Base-by-base conservation (phyloP, 2,888 invertebrate species). In the Hyposoter didymator region DNA sequence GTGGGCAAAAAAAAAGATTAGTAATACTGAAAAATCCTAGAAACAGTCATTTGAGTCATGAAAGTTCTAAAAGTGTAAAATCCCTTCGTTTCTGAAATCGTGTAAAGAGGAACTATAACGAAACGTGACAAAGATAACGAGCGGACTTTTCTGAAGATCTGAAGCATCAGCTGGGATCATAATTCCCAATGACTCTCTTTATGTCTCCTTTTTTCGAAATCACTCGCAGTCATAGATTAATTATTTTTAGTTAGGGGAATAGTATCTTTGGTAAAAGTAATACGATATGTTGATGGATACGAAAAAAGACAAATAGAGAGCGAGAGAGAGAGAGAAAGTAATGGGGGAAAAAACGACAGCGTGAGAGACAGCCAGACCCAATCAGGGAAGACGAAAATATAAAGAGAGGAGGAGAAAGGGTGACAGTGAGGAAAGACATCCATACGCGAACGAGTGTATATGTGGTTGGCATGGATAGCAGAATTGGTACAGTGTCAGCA, bases 401-500 rank as follows among this genome's bases (percentile, higher is more conserved):
- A n/a, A n/a, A n/a, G n/a, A 28, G 10, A 43, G 10, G 17, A 19
- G 14, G 10, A 72, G 12, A 69, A 39, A 49, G 19, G 10, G 52
- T 43, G 43, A 45, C 0, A 66, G 39, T 12, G n/a, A 45, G 59
- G 43, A 8, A 22, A 43, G 22, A 59, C 59, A 32, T 32, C 45
- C 62, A 75, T 17, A 28, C 32, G 47, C 32, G 47, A 43, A 49
- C 10, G 19, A 47, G 14, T 49, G 47, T 17, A n/a, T 49, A n/a
- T 49, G 59, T 14, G 28, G 28, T 14, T 59, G 74, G 43, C 64
- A 64, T 45, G 10, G 35, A 66, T 76, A 45, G 45, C 19, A 17
- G 47, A 64, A 78, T 47, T 70, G 59, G 62, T 70, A 43, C 45
- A 52, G 62, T 72, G 66, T 72, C 72, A 72, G 82, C 47, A 74